phyloP scores from a whole-genome alignment of 1,140 invertebrate genomes.

The Saccostrea cuccullata region DNA sequence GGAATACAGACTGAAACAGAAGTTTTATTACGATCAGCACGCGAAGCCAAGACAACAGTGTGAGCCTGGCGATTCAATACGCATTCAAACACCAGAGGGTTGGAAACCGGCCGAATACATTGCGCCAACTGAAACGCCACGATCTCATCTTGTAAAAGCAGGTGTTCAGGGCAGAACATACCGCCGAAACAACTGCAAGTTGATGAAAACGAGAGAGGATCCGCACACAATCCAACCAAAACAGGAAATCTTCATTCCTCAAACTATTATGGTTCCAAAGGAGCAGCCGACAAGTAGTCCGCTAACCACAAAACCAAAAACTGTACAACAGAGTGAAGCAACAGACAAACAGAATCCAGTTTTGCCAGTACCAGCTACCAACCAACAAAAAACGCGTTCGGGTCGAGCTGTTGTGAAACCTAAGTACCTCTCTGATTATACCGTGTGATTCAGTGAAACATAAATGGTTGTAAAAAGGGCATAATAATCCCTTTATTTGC shows the following conservation, averaged over 20 bases:
- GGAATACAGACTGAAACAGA: conserved; percentile 23
- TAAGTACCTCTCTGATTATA: too few relatives aligned
- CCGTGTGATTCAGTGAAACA: too few relatives aligned
- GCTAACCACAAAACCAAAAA: background rate
- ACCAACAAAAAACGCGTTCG: background rate
- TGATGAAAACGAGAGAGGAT: conserved; percentile 32
- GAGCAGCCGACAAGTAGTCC: background rate
- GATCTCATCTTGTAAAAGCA: too few relatives aligned
- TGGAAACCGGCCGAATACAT: too few relatives aligned
- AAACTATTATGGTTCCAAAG: background rate
- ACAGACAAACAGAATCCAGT: background rate
- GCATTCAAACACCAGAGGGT: too few relatives aligned
- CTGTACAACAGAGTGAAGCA: background rate
- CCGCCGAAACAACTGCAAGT: too few relatives aligned
- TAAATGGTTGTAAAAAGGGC: too few relatives aligned
- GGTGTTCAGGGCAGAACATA: too few relatives aligned
- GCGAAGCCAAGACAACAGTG: background rate
- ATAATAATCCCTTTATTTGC: too few relatives aligned
- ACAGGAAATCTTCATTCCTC: background rate
- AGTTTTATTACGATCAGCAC: conserved; percentile 34
- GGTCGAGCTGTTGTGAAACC: background rate
- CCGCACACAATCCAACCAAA: conserved; percentile 13
- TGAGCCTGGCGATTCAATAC: too few relatives aligned
- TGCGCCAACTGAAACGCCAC: too few relatives aligned
- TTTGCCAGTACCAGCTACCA: background rate